These are phyloP conservation scores for Cotesia vestalis DNA, from an alignment of 1,140 invertebrate species.

Conservation along the genomic window DNA sequence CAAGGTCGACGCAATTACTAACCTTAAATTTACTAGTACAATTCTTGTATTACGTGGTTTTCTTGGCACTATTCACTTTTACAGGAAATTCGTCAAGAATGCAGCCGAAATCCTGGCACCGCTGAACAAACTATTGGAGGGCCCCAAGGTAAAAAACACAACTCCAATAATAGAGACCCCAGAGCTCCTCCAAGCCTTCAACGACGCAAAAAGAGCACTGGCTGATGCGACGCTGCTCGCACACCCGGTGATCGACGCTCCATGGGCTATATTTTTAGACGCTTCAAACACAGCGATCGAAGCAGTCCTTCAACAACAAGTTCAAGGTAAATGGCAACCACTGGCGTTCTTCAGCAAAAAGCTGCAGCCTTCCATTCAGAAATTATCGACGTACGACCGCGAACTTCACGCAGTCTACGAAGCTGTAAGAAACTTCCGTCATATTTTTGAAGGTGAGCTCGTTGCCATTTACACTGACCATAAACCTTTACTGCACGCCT, in stretches of 20 bases:
- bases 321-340: conserved; percentile 46
- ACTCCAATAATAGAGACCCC: conserved; percentile 41
- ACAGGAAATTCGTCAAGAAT: no score
- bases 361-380: conserved; percentile 45
- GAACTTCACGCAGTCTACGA: conserved; percentile 57
- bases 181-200: conserved; percentile 40
- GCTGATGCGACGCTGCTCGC: conserved; percentile 42
- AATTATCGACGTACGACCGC: conserved; percentile 55
- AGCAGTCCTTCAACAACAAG: conserved; percentile 47
- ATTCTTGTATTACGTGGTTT: no score
- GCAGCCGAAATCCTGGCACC: conserved; percentile 38
- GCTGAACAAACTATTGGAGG: conserved; percentile 39
- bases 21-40: no score
- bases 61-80: no score
- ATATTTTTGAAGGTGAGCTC: conserved; percentile 49
- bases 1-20: no score
- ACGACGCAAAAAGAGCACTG: conserved; percentile 43
- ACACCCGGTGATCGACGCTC: conserved; percentile 39
- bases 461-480: conserved; percentile 56
- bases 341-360: conserved; percentile 59
- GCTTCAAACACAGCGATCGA: conserved; percentile 47
- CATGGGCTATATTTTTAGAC: conserved; percentile 40
- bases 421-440: conserved; percentile 49
- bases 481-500: conserved; percentile 52
- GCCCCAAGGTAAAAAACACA: conserved; percentile 39